Evolutionary conservation across 2,888 invertebrate species (phyloP).

Genomic region (Blera fallax): DNA sequence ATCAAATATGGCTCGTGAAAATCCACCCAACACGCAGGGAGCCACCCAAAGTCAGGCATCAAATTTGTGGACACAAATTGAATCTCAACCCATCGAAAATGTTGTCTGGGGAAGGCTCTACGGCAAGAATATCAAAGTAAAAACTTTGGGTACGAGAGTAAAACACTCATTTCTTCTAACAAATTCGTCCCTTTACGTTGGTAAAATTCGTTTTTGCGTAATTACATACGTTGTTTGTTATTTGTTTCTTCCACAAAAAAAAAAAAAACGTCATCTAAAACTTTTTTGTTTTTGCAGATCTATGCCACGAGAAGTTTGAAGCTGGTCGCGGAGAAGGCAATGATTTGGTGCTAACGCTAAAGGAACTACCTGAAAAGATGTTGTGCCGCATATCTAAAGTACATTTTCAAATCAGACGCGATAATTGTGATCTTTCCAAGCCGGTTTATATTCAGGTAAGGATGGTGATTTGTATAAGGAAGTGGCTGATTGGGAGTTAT

Average conservation of each 20-base stretch:
- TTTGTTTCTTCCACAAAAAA: background rate
- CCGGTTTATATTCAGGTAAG: conserved; percentile 81
- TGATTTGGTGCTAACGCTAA: conserved; percentile 80
- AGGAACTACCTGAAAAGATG: conserved; percentile 78
- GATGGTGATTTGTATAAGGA: background rate
- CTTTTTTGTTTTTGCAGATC: conserved; percentile 77
- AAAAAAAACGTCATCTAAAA: too few relatives aligned
- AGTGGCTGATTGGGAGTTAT: background rate
- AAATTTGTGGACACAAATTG: conserved; percentile 79
- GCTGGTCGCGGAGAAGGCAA: conserved; percentile 82
- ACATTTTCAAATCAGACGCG: conserved; percentile 82
- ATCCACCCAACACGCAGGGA: conserved; percentile 75
- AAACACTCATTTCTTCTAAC: conserved; percentile 77
- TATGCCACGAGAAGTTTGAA: conserved; percentile 81
- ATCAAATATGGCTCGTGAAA: conserved; percentile 76
- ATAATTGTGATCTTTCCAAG: conserved; percentile 78
- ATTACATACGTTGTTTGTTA: background rate
- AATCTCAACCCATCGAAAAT: conserved; percentile 80
- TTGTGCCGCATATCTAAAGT: conserved; percentile 82
- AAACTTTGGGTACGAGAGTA: conserved; percentile 80
- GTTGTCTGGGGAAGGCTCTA: conserved; percentile 81
- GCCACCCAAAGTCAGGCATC: conserved; percentile 79
- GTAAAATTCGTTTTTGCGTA: conserved; percentile 74
- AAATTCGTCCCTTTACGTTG: conserved; percentile 78
- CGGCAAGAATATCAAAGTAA: conserved; percentile 80